These are phyloP conservation scores for Aphodius granarius DNA, from an alignment of 2,888 invertebrate genomes.

Conservation along the genomic window DNA sequence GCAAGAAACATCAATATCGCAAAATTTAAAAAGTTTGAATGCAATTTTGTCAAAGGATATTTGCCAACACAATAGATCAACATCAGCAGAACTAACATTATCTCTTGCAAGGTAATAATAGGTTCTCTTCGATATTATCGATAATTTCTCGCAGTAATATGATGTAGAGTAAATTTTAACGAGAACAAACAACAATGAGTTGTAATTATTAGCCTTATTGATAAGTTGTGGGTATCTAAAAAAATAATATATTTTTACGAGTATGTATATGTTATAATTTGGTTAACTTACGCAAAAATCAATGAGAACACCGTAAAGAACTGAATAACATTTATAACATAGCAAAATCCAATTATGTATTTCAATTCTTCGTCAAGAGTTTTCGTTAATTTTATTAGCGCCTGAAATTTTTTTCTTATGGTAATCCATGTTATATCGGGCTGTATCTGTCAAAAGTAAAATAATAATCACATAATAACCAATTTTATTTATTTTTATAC, in stretches of 20 bases:
- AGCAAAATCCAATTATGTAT: not conserved
- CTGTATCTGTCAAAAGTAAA: not conserved
- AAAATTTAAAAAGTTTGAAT: constrained; percentile 3
- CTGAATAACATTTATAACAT: not conserved
- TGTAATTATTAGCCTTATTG: not conserved
- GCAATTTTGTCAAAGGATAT: not conserved
- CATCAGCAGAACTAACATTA: not conserved
- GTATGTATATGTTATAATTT: not conserved
- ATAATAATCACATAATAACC: not conserved
- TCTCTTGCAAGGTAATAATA: not conserved
- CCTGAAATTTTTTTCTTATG: not conserved
- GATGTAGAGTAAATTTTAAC: not conserved
- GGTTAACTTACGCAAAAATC: not conserved
- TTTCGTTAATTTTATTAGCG: not conserved
- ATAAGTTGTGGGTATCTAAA: not conserved
- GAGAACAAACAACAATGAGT: not conserved
- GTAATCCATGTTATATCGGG: not conserved
- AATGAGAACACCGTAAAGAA: not conserved
- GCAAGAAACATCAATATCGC: not conserved
- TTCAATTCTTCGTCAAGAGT: not conserved
- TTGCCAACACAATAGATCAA: constrained; percentile 14
- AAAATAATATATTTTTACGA: not conserved
- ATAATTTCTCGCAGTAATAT: constrained; percentile 3
- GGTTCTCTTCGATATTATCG: not conserved
- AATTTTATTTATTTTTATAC: not conserved